Evolutionary conservation across 2,113 vertebrate species (phyloP).

Genomic region (Hippoglossus stenolepis): DNA sequence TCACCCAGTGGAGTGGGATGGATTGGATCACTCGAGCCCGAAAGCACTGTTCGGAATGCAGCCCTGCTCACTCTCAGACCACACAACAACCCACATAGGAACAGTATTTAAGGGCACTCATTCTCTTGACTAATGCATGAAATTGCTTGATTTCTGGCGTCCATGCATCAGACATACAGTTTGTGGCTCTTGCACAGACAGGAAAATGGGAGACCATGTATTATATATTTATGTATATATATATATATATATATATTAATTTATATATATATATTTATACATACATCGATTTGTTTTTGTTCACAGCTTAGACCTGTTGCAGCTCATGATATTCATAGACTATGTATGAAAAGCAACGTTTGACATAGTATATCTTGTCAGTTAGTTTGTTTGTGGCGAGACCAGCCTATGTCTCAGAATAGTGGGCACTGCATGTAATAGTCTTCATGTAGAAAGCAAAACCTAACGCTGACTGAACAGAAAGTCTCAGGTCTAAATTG

Average conservation of each 20-base stretch:
- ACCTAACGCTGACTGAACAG: slow-evolving; percentile 37
- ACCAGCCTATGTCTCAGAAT: slow-evolving; percentile 44
- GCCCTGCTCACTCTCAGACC: slow-evolving; percentile 36
- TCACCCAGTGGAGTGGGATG: slow-evolving; percentile 29
- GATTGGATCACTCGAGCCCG: slow-evolving; percentile 44
- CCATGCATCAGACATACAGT: slow-evolving; percentile 34
- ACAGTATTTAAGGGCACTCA: slow-evolving; percentile 51
- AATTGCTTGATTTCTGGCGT: slow-evolving; percentile 17
- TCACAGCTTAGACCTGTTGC: slow-evolving; percentile 80
- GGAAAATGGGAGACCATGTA: slow-evolving; percentile 68
- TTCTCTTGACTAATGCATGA: slow-evolving; percentile 48
- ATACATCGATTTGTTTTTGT: slow-evolving; percentile 38
- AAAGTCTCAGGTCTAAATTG: slow-evolving; percentile 65
- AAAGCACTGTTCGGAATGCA: slow-evolving; percentile 50
- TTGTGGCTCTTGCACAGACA: slow-evolving; percentile 62
- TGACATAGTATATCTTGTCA: slow-evolving; percentile 48
- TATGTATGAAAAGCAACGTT: slow-evolving; percentile 59
- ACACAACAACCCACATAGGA: slow-evolving; percentile 29
- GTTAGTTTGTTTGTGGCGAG: slow-evolving; percentile 32
- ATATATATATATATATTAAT: background rate
- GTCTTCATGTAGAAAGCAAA: slow-evolving; percentile 42
- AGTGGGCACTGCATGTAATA: slow-evolving; percentile 43
- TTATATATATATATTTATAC: background rate
- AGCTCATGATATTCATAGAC: slow-evolving; percentile 64
- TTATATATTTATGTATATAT: background rate